Conservation (phyloP, 2,113 vertebrate species). For the Chionis minor region DNA sequence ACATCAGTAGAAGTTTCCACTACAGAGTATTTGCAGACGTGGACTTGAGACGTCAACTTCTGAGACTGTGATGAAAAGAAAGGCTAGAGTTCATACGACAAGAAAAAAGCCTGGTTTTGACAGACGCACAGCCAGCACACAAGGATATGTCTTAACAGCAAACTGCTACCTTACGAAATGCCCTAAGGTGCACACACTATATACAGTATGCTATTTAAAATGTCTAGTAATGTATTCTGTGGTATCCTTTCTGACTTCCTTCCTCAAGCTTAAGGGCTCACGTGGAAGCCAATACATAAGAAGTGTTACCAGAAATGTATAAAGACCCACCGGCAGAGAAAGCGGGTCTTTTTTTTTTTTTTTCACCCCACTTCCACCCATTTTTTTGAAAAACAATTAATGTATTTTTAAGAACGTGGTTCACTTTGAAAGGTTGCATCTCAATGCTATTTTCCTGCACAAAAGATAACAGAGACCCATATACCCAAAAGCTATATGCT, state of each 20-base stretch:
- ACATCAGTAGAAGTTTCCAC: not conserved
- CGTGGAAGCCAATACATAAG: fast-evolving
- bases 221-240: not conserved
- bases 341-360: not conserved
- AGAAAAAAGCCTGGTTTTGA: not conserved
- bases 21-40: not conserved
- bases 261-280: not conserved
- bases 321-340: not conserved
- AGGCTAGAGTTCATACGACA: not conserved
- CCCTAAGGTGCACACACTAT: not conserved
- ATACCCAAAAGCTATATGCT: not conserved
- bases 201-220: not conserved
- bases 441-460: not conserved
- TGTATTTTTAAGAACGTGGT: not conserved
- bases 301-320: not conserved
- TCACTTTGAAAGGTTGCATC: not conserved
- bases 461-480: not conserved
- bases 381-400: not conserved
- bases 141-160: not conserved
- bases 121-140: not conserved
- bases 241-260: not conserved
- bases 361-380: not conserved
- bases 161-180: conserved; percentile 21
- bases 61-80: not conserved
- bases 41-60: not conserved